Conservation (phyloP, 2,888 invertebrate species). For the Trissolcus brochymenae region DNA sequence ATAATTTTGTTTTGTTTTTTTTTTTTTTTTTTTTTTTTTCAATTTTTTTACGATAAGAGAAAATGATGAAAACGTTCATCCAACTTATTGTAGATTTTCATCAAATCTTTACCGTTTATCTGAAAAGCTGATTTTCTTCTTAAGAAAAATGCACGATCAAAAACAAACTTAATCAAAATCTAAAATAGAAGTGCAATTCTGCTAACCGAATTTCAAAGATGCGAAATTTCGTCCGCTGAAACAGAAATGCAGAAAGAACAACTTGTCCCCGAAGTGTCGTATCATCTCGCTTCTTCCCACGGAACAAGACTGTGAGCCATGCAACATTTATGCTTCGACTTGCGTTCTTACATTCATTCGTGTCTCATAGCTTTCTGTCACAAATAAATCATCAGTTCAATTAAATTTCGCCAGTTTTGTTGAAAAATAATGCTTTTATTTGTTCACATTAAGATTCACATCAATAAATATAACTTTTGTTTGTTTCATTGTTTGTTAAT, state of each 20-base stretch:
- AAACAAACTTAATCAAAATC: conserved; percentile 51
- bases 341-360: conserved; percentile 41
- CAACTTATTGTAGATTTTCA: no score
- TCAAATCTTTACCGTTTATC: not conserved
- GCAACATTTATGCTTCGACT: conserved; percentile 70
- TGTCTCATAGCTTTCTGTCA: not conserved
- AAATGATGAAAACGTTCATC: no score
- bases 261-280: conserved; percentile 74
- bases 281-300: conserved; percentile 65
- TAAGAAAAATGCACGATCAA: conserved; percentile 42
- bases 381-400: conserved; percentile 2
- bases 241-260: conserved; percentile 61
- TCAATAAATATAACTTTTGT: conserved; percentile 40
- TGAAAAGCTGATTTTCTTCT: not conserved
- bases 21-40: no score
- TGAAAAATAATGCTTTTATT: conserved; percentile 46
- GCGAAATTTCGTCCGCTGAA: conserved; percentile 29
- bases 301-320: conserved; percentile 71
- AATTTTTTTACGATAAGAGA: no score
- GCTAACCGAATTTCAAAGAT: conserved; percentile 36
- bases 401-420: conserved; percentile 2
- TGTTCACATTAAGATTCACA: conserved; percentile 47
- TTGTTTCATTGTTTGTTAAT: conserved; percentile 14
- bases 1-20: no score
- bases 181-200: conserved; percentile 16